Base-by-base conservation (phyloP, 2,888 invertebrate species). In the Brassicogethes aeneus region DNA sequence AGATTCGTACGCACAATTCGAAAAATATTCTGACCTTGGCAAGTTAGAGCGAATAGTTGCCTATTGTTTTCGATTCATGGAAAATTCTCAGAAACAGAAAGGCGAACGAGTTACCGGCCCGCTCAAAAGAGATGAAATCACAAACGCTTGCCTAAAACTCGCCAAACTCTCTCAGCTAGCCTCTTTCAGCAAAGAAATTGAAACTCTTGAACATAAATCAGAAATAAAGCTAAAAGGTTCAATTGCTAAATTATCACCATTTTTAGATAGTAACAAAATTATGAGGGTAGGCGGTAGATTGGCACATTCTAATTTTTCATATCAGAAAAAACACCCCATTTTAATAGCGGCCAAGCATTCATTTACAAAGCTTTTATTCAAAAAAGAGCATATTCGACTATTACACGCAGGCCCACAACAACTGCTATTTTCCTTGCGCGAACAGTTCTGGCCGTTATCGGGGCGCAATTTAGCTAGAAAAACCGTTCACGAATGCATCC, bases 391-490 rank as follows among this genome's bases (percentile, higher is more conserved):
- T 10, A 23, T 7, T 7, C 23, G 23, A 7, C 10, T 23, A 23
- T 10, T 23, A 5, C 23, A 23, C 10, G 5, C 5, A 7, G 23
- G 23, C 10, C 23, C 23, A 7, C 10, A 5, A 23, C 10, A 7
- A 23, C 10, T 23, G 23, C 10, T 29, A 34, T 5, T 10, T 29
- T 1, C 17, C 40, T 15, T 13, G 35, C 15, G 40, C 2, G 23
- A 40, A 29, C 8, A 5, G 5, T 40, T 14, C 30, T 40, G 40
- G 40, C 13, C 16, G 2, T 15, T 23, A n/a, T 23, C 23, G 2
- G 40, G 30, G 2, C 17, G 36, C 2, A 36, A 29, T 15, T 2
- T 2, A 2, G 3, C 30, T 1, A 10, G 36, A 3, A 16, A 37
- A 37, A 2, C 14, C 7, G 15, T 37, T 3, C 12, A 29, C 17